Evolutionary conservation across 2,113 vertebrate genomes (phyloP).

Genomic region (Amphilophus citrinellus): DNA sequence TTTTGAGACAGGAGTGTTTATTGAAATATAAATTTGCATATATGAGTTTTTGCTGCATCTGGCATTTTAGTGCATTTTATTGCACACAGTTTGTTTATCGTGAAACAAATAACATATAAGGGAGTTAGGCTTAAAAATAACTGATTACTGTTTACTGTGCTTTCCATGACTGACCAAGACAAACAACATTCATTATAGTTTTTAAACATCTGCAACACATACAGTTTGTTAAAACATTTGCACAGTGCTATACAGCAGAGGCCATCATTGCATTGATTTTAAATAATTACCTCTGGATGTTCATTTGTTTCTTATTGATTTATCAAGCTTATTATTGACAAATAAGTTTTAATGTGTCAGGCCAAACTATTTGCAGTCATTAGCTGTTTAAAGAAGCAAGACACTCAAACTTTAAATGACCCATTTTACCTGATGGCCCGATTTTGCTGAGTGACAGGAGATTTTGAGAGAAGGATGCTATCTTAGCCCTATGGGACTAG

Average conservation of each 20-base stretch:
- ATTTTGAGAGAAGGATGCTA: neutral
- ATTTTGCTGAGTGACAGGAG: neutral
- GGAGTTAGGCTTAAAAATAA: no score
- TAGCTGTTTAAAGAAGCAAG: neutral
- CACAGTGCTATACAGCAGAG: neutral
- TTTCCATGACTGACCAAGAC: neutral
- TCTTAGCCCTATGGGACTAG: neutral
- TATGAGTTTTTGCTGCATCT: no score
- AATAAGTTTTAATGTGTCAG: neutral
- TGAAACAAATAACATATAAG: no score
- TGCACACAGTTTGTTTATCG: no score
- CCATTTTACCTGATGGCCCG: neutral
- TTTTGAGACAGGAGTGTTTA: no score
- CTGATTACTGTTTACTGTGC: neutral
- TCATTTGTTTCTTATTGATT: neutral
- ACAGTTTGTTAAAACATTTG: neutral
- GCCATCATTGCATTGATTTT: neutral
- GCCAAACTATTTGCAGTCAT: neutral
- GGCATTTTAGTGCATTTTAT: no score
- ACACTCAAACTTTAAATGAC: neutral
- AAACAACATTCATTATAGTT: neutral
- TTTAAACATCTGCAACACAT: neutral
- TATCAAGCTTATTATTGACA: neutral
- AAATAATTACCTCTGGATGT: neutral
- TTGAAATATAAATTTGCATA: no score